Percentiles rank a stretch among this genome's conserved stretches.
Conservation (phyloP, 2,888 invertebrate genomes). For the Invenusta paracnida region DNA sequence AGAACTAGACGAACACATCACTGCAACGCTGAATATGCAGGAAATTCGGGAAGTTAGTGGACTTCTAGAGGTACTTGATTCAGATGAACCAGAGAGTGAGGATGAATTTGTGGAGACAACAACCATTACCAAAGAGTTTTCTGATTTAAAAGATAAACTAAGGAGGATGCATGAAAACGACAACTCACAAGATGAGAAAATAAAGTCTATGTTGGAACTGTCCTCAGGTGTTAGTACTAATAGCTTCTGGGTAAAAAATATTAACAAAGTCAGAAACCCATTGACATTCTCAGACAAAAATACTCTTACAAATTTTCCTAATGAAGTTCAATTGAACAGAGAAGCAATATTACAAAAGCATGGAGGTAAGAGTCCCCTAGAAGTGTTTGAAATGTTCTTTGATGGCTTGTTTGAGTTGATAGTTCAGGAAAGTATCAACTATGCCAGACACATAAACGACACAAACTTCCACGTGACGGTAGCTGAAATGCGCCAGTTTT, state of each 20-base stretch:
- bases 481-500: neutral
- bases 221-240: no score
- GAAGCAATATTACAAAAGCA: neutral
- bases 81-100: neutral
- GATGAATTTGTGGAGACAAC: neutral
- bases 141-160: neutral
- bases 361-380: neutral
- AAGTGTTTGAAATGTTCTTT: neutral
- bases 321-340: conserved; percentile 12
- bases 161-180: neutral
- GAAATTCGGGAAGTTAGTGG: no score
- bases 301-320: conserved; percentile 27
- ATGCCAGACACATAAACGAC: neutral
- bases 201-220: no score
- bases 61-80: neutral
- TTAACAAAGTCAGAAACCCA: no score
- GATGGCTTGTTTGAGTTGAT: neutral
- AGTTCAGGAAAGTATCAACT: neutral
- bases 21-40: no score
- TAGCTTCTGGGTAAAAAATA: no score
- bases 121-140: neutral
- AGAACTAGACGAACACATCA: no score
- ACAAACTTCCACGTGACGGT: neutral
- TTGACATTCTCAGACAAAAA: neutral
- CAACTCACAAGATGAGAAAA: neutral